These are phyloP conservation scores for Macrosteles quadrilineatus DNA, from an alignment of 1,140 invertebrate species.

Conservation along the genomic window DNA sequence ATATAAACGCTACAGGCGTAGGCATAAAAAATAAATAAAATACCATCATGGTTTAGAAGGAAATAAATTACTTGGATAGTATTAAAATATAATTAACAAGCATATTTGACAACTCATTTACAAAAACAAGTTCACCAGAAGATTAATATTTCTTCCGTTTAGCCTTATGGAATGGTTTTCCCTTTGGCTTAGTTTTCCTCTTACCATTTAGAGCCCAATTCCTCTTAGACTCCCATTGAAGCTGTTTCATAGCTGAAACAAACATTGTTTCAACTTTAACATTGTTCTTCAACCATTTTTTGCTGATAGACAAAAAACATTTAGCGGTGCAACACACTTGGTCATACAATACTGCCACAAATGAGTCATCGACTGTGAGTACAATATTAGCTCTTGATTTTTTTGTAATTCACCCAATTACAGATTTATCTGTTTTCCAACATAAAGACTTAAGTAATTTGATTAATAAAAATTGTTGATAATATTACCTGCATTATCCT, in stretches of 20 bases:
- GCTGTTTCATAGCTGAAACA: constrained; percentile 37
- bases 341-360: background rate
- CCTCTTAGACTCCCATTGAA: constrained; percentile 41
- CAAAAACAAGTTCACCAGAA: background rate
- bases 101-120: no score
- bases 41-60: no score
- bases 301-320: background rate
- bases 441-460: no score
- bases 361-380: background rate
- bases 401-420: background rate
- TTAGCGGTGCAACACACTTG: background rate
- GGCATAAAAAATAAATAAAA: no score
- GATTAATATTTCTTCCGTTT: constrained; percentile 10
- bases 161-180: constrained; percentile 8
- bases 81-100: no score
- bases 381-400: background rate
- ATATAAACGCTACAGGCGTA: no score
- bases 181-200: background rate
- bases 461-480: no score
- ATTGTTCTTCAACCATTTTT: background rate
- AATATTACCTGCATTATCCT: constrained; percentile 65
- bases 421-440: no score
- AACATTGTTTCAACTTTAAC: background rate
- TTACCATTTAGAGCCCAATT: background rate
- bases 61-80: no score